phyloP scores from a whole-genome alignment of 2,888 invertebrate species.

The Drosophila falleni region DNA sequence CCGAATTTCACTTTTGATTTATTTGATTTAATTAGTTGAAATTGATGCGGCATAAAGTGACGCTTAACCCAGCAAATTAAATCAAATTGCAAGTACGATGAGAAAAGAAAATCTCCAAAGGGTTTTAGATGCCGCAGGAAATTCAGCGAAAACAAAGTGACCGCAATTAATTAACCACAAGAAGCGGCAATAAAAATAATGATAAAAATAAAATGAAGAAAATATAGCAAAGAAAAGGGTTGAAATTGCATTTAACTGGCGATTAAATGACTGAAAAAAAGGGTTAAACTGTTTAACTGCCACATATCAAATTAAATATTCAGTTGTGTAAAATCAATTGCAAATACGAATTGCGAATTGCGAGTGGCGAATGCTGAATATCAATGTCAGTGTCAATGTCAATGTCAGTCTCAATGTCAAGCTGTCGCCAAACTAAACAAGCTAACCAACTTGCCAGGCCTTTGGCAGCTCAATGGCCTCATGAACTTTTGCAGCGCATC shows the following conservation, averaged over 20 bases:
- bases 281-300: constrained; percentile 14
- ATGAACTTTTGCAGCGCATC: constrained; percentile 71
- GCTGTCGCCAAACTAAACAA: constrained; percentile 61
- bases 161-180: constrained; percentile 79
- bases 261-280: constrained; percentile 39
- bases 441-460: constrained; percentile 40
- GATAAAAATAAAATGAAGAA: background rate
- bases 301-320: constrained; percentile 36
- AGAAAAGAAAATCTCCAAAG: constrained; percentile 50
- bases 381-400: constrained; percentile 75
- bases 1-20: constrained; percentile 53
- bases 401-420: constrained; percentile 66
- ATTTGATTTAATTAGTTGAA: constrained; percentile 57
- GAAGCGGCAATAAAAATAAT: constrained; percentile 67
- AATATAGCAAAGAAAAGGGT: background rate
- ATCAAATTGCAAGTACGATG: constrained; percentile 55
- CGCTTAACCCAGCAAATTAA: constrained; percentile 63
- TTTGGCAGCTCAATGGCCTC: constrained; percentile 65
- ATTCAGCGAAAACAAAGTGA: constrained; percentile 62
- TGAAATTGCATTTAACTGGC: constrained; percentile 38
- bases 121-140: constrained; percentile 66
- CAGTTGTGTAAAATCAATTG: constrained; percentile 27
- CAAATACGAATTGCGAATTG: constrained; percentile 17
- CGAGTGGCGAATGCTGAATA: constrained; percentile 28
- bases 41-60: constrained; percentile 42